Base-by-base conservation (phyloP, 2,888 invertebrate species). In the Mimumesa dahlbomi region DNA sequence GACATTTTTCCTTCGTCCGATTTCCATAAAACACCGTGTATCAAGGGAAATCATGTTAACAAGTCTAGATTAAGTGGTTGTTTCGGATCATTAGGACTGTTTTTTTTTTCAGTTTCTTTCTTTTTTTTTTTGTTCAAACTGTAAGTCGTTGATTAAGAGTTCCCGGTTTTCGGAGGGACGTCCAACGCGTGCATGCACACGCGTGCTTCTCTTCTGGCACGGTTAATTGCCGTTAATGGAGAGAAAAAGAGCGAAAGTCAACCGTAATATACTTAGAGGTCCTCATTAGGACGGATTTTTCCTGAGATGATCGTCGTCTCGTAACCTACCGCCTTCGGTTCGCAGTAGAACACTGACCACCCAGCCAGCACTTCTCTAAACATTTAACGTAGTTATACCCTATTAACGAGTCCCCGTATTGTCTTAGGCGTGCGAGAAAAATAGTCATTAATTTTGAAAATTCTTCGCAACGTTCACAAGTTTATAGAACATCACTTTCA, bases 271-370 rank as follows among this genome's bases (percentile, higher is more conserved):
- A n/a, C 34, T 53, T 46, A 36, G 46, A 38, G 61, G 25, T 46
- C 31, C 53, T 46, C 61, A 62, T 62, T 62, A 62, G 61, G 61
- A 53, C 38, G 36, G 46, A 62, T 19, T 53, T 61, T 46, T 25
- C 46, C 22, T 13, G 13, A n/a, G 25, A 14, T n/a, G 29, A 57
- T 48, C 25, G 21, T 38, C 46, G 36, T 52, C 38, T 48, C 40
- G 22, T 46, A 54, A 43, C 29, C 9, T 29, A 38, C 36, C 34
- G 52, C 52, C 18, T 21, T 13, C 18, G 2, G 16, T 31, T 36
- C 38, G 9, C 46, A 22, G 36, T 36, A 1, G 36, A 29, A 31
- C 16, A 46, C 13, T 31, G 56, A 56, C 42, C 57, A 22, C 25
- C 57, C 45, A 25, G n/a, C 25, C 4, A 25, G 22, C 9, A 34